A percentile compares a stretch with the other conserved stretches of the same genome.
These are phyloP conservation scores for Perca fluviatilis DNA, from an alignment of 2,113 vertebrate genomes.

Conservation along the genomic window DNA sequence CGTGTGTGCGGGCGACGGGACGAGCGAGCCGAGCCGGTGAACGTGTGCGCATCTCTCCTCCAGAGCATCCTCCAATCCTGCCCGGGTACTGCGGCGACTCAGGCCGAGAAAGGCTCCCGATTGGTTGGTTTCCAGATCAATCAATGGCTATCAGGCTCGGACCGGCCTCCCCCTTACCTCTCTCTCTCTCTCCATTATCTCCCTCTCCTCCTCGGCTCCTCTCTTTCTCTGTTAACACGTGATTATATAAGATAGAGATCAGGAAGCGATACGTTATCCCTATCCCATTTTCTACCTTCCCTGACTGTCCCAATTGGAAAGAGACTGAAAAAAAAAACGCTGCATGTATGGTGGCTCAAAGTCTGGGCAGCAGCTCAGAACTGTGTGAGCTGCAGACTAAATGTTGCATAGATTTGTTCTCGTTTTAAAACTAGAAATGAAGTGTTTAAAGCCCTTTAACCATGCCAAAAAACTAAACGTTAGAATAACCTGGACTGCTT, in stretches of 20 bases:
- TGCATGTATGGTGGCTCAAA: not conserved
- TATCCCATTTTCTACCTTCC: constrained; percentile 51
- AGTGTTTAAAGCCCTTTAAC: not conserved
- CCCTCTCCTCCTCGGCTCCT: constrained; percentile 44
- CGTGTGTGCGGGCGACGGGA: constrained; percentile 44
- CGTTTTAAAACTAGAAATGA: not conserved
- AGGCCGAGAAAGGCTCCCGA: constrained; percentile 48
- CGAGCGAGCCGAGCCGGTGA: constrained; percentile 45
- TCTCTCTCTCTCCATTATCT: constrained; percentile 41
- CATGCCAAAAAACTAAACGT: not conserved
- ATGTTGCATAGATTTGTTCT: not conserved
- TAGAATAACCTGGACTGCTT: no score
- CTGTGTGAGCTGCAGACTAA: not conserved
- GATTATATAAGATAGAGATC: constrained; percentile 78
- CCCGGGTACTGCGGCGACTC: constrained; percentile 69
- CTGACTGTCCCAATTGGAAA: constrained; percentile 37
- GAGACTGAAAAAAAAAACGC: not conserved
- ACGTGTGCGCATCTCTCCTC: constrained; percentile 60
- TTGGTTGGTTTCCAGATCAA: constrained; percentile 75
- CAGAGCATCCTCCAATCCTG: constrained; percentile 74
- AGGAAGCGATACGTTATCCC: constrained; percentile 66
- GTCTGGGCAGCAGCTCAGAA: not conserved
- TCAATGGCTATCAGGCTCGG: constrained; percentile 43
- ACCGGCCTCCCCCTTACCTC: constrained; percentile 42
- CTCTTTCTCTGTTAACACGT: constrained; percentile 74